Conservation (phyloP, 2,113 vertebrate species). For the Dissostichus mawsoni region DNA sequence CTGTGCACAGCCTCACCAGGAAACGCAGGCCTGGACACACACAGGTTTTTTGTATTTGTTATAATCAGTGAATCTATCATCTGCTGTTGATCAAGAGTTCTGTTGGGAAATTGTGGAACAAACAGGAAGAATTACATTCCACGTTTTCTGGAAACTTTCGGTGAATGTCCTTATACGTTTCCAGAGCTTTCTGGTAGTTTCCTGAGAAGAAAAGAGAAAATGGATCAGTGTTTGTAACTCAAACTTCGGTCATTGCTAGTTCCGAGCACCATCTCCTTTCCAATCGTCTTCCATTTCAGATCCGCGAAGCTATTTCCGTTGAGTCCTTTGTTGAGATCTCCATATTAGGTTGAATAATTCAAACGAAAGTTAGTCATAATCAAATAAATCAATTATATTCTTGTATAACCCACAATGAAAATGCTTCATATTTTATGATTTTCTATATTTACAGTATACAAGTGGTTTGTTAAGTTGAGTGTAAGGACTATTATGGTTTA, state of each 20-base stretch:
- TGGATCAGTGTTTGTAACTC: background rate
- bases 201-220: slow-evolving; percentile 79
- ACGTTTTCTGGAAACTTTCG: slow-evolving; percentile 94
- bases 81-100: background rate
- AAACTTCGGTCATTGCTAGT: background rate
- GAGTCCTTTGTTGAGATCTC: too few species aligned
- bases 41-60: background rate
- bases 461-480: too few species aligned
- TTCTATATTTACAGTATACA: too few species aligned
- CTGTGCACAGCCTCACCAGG: slow-evolving; percentile 93
- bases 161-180: slow-evolving; percentile 95
- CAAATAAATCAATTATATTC: too few species aligned
- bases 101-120: background rate
- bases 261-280: background rate
- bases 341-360: too few species aligned
- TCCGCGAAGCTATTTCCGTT: too few species aligned
- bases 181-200: slow-evolving; percentile 96
- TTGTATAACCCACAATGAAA: too few species aligned
- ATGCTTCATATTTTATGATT: too few species aligned
- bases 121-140: slow-evolving; percentile 88
- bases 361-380: too few species aligned
- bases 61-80: background rate
- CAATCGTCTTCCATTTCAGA: too few species aligned
- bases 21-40: slow-evolving; percentile 88
- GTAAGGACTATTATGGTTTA: too few species aligned